A percentile compares a stretch with the other conserved stretches of the same genome.
Conservation (phyloP, 2,113 vertebrate genomes). For the Pseudorhombus dupliciocellatus region DNA sequence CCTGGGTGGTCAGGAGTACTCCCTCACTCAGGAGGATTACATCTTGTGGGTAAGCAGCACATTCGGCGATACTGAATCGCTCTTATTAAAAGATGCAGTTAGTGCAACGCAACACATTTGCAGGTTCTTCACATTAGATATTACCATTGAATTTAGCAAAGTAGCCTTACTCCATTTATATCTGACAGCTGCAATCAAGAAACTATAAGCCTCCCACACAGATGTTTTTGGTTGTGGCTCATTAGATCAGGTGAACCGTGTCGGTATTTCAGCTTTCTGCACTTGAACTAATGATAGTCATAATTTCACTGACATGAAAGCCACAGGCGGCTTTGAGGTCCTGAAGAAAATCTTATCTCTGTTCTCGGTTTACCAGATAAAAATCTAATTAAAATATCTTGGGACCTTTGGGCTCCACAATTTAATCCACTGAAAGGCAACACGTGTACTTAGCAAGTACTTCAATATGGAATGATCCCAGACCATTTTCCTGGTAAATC, state of each 20-base stretch:
- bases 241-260: not conserved
- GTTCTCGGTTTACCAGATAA: not conserved
- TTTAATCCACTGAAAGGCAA: not conserved
- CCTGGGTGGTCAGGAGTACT: slow-evolving; percentile 86
- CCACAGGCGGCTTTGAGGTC: not conserved
- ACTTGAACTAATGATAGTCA: not conserved
- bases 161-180: not conserved
- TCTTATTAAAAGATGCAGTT: not conserved
- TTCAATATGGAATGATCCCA: not conserved
- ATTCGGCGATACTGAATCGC: not conserved
- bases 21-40: slow-evolving; percentile 87
- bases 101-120: not conserved
- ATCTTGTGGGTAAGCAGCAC: slow-evolving; percentile 83
- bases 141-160: not conserved
- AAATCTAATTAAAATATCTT: not conserved
- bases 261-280: not conserved
- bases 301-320: not conserved
- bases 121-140: not conserved
- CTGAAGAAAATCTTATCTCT: not conserved
- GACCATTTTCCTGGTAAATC: not conserved
- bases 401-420: not conserved
- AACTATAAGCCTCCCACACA: not conserved
- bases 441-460: not conserved
- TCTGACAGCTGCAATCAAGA: not conserved
- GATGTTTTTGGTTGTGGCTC: not conserved